A percentile compares a stretch with the other conserved stretches of the same genome.
Conservation (phyloP, 2,113 vertebrate genomes). For the Ptyas mucosa region DNA sequence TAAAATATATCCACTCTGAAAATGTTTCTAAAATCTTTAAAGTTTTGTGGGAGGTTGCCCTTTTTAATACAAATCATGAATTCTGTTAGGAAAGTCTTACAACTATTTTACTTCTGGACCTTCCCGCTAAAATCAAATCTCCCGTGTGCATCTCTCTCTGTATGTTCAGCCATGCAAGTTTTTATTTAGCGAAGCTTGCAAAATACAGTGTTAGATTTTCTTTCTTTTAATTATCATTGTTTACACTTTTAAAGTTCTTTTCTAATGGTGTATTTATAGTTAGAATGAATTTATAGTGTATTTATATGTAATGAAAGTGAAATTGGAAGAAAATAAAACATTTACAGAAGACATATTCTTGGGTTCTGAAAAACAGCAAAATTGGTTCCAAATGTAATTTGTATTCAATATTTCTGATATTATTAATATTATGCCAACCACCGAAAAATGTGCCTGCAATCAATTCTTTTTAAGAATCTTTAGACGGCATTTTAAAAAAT, state of each 20-base stretch:
- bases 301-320: neutral
- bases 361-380: neutral
- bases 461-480: neutral
- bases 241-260: neutral
- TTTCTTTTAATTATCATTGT: neutral
- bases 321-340: neutral
- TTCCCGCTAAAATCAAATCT: neutral
- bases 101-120: neutral
- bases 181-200: neutral
- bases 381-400: neutral
- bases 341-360: neutral
- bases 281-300: neutral
- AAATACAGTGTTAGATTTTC: neutral
- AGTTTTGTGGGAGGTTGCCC: neutral
- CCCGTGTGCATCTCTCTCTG: neutral
- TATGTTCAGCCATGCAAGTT: neutral
- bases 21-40: neutral
- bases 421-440: neutral
- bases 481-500: neutral
- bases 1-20: neutral
- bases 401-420: neutral
- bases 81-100: neutral
- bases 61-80: neutral
- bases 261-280: neutral
- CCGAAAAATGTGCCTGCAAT: neutral